A percentile compares a stretch with the other conserved stretches of the same genome.
Evolutionary conservation across 2,113 vertebrate genomes (phyloP).

Genomic region (Callipepla californica): DNA sequence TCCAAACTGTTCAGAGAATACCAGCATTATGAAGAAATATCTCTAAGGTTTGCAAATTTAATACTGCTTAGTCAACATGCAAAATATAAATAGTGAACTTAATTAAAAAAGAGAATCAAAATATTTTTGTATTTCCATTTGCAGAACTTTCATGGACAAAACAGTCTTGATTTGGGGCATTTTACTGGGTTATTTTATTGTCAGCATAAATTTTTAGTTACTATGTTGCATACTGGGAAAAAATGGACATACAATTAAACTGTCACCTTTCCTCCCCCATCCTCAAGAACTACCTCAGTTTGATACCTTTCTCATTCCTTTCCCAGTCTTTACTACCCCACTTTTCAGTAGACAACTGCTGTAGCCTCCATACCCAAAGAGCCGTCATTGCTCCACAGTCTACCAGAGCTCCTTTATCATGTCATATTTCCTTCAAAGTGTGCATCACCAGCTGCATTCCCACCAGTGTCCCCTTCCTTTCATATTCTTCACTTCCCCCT

Average conservation of each 20-base stretch:
- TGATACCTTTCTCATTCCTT: neutral
- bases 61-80: neutral
- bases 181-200: neutral
- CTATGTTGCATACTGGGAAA: rapidly evolving
- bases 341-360: neutral
- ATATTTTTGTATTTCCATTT: neutral
- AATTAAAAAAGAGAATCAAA: neutral
- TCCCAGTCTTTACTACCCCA: neutral
- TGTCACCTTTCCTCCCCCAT: neutral
- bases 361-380: neutral
- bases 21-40: neutral
- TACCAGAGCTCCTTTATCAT: neutral
- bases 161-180: neutral
- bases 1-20: neutral
- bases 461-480: neutral
- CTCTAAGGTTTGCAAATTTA: neutral
- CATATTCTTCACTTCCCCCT: neutral
- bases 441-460: neutral
- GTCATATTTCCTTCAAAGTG: neutral
- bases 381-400: rapidly evolving
- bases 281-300: neutral
- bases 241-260: neutral
- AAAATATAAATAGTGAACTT: neutral
- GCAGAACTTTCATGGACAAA: neutral
- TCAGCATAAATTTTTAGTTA: neutral